A percentile compares a stretch with the other conserved stretches of the same genome.
phyloP scores from a whole-genome alignment of 2,888 invertebrate species.

The Coronaproctus castanopsis region DNA sequence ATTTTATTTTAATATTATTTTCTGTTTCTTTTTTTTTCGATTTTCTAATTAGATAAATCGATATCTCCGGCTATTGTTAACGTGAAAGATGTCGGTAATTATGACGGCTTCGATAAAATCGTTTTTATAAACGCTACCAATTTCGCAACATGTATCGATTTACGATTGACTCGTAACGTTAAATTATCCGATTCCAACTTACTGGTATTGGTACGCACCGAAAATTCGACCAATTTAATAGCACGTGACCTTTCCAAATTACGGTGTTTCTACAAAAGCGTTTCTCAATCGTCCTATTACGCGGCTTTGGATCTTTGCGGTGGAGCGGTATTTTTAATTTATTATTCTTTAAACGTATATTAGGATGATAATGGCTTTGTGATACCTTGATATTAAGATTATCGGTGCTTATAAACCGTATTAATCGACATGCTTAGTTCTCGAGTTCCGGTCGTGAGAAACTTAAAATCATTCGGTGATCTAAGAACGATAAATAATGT shows the following conservation, averaged over 20 bases:
- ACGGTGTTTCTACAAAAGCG: background rate
- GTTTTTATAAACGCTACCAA: background rate
- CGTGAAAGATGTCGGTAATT: background rate
- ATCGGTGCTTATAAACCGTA: too few relatives aligned
- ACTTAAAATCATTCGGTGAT: too few relatives aligned
- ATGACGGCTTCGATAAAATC: background rate
- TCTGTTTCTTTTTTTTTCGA: too few relatives aligned
- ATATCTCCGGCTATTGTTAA: background rate
- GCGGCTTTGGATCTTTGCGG: constrained; percentile 22
- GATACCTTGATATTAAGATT: too few relatives aligned
- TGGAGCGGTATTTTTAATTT: constrained; percentile 19
- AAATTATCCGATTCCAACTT: background rate
- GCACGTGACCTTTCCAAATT: background rate
- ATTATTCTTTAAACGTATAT: background rate
- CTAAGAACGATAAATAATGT: too few relatives aligned
- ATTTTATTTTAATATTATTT: too few relatives aligned
- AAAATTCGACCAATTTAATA: background rate
- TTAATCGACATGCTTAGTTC: too few relatives aligned
- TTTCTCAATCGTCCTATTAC: constrained; percentile 12
- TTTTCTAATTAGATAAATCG: background rate
- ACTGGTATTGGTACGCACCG: background rate
- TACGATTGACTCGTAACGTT: background rate
- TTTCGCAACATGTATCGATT: background rate
- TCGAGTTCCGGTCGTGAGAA: too few relatives aligned
- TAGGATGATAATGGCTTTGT: background rate